phyloP scores from a whole-genome alignment of 2,113 vertebrate species.

The Bothrops jararaca region DNA sequence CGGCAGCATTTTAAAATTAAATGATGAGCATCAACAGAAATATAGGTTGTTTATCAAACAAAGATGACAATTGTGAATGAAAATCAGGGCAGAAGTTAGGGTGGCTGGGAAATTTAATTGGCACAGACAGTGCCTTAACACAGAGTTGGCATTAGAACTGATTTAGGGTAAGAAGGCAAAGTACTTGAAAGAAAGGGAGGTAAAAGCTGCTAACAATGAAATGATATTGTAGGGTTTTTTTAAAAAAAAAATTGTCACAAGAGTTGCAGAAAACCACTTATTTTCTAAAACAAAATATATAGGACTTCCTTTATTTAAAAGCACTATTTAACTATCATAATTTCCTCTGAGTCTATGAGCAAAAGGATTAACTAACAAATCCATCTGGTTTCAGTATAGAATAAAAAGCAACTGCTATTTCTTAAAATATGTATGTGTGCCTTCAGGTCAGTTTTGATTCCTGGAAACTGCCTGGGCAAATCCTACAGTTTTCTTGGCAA shows the following conservation, averaged over 20 bases:
- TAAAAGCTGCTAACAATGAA: conserved; percentile 35
- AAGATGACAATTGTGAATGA: conserved; percentile 48
- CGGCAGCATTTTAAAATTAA: conserved; percentile 38
- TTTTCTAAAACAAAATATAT: conserved; percentile 33
- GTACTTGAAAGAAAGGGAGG: not conserved
- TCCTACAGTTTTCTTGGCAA: not conserved
- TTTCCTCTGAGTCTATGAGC: not conserved
- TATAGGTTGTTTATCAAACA: conserved; percentile 44
- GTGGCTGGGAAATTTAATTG: conserved; percentile 19
- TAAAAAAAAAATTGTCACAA: conserved; percentile 39
- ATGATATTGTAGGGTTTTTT: not conserved
- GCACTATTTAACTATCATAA: conserved; percentile 4
- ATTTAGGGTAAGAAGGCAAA: conserved; percentile 38
- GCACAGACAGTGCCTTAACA: conserved; percentile 22
- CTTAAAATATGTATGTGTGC: conserved; percentile 21
- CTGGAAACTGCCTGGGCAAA: not conserved
- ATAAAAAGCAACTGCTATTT: conserved; percentile 5
- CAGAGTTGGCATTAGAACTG: conserved; percentile 32
- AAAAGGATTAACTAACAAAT: conserved; percentile 35
- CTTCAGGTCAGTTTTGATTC: not conserved
- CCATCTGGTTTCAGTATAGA: conserved; percentile 1
- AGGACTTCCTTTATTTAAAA: conserved; percentile 33
- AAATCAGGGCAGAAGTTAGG: conserved; percentile 22
- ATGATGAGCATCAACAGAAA: conserved; percentile 49
- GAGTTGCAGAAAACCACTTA: conserved; percentile 17